Evolutionary conservation across 2,888 invertebrate species (phyloP), one percentile per base, ranked within the genome.

Genomic region (Seira musarum): DNA sequence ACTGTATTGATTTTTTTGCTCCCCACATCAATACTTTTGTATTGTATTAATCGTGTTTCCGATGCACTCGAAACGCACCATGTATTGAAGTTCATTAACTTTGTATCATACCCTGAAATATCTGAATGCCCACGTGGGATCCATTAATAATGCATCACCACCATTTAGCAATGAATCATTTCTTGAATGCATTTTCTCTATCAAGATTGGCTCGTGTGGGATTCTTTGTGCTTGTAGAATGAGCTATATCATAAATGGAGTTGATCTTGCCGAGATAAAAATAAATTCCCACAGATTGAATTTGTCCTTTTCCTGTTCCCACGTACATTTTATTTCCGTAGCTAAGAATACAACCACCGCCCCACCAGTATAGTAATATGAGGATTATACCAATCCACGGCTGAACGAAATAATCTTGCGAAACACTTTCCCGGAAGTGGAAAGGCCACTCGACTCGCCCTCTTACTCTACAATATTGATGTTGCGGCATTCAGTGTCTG

Each of bases 241-340:
- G n/a, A n/a, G n/a, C n/a, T n/a, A 13, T 40, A 40, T 40, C 63
- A 63, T 63, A 3, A 6, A 63, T 5, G 46, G 67, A 60, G 67
- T 75, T 75, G 75, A 75, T 75, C 75, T 67, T 40, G 6, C 10
- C 24, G 75, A 49, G 65, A 70, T 63, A 40, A 76, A 69, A 69
- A 70, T 64, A 69, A 76, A 69, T 76, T 76, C 57, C 69, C 64
- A 68, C 68, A 64, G 69, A 76, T 76, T 76, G 68, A 70, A 76
- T 76, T 69, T 64, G 21, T 61, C 57, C 46, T 40, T 53, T 75
- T 64, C 49, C 40, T 40, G 17, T 71, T 19, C 35, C 57, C 61
- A 21, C 13, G n/a, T 60, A 46, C 30, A 65, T 13, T 49, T 66
- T 66, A 30, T 70, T 70, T 60, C 19, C 63, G 60, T 22, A 63